Base-by-base conservation (phyloP, 2,113 vertebrate genomes). In the Rynchops niger region DNA sequence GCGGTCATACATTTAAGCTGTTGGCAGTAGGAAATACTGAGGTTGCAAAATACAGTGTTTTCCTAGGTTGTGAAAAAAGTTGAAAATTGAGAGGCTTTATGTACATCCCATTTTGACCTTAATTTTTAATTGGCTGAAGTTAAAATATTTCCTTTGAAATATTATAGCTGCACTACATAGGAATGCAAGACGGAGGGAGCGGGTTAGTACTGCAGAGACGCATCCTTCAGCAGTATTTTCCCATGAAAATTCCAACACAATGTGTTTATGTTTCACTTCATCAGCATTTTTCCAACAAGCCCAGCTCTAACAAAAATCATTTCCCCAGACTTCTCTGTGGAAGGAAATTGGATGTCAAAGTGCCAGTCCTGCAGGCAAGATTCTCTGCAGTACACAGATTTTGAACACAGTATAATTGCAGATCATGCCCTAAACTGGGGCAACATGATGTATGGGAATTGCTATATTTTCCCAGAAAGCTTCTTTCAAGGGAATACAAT, bases 21-120 rank as follows among this genome's bases (percentile, higher is more conserved):
- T 15, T 85, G 92, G 92, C 92, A 94, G 67, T 27, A 85, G 96
- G 92, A 92, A 96, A 91, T 73, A 95, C 82, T 72, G 74, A 93
- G 66, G 50, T 96, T 96, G 96, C 85, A 91, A 94, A 96, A 97
- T 9, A 50, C 66, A 34, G 86, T 86, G 88, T 78, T 97, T 95
- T 78, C 94, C 88, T 55, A 74, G 61, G 15, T 63, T 34, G 47
- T 42, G 47, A 81, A 88, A 79, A 65, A 70, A 36, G 47, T 32
- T 66, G 13, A 80, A 86, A 88, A 59, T 21, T 10, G 27, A 71
- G 7, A 78, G 15, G 53, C 15, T 92, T 86, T 82, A 38, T 58
- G 55, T n/a, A 72, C 30, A 11, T 81, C 93, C 49, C 12, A 9
- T 88, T 90, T 90, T 47, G 3, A 90, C 32, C 27, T 90, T 90